These are phyloP conservation scores for Mesochorus sp. DNA, from an alignment of 2,888 invertebrate species.

Conservation along the genomic window DNA sequence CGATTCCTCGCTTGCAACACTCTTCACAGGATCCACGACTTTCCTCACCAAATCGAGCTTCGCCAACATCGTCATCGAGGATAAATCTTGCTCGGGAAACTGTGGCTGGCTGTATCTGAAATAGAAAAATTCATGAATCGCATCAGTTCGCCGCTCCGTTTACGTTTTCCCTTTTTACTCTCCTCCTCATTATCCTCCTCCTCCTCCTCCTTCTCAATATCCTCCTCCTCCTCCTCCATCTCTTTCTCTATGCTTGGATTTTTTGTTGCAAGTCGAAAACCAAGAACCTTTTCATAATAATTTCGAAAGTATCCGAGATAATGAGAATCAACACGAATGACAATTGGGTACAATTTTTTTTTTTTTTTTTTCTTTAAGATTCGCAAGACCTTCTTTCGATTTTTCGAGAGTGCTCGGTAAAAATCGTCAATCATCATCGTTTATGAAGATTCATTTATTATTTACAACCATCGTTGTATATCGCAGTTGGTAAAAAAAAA, in stretches of 20 bases:
- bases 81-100: slow-evolving; percentile 74
- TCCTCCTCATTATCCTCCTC: slow-evolving; percentile 14
- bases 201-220: not conserved
- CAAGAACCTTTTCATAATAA: not conserved
- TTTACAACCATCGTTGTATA: slow-evolving; percentile 45
- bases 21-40: slow-evolving; percentile 53
- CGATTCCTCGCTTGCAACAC: not conserved
- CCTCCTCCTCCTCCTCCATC: slow-evolving; percentile 33
- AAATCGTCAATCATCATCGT: not conserved
- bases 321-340: not conserved
- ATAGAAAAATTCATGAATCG: slow-evolving; percentile 76
- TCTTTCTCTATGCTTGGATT: slow-evolving; percentile 43
- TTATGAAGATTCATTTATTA: slow-evolving; percentile 43
- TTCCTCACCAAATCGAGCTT: slow-evolving; percentile 76
- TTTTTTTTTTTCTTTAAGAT: no score
- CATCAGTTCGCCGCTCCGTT: slow-evolving; percentile 70
- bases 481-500: slow-evolving; percentile 35
- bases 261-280: no score
- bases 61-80: slow-evolving; percentile 73
- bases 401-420: not conserved
- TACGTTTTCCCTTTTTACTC: slow-evolving; percentile 54
- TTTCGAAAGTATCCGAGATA: not conserved
- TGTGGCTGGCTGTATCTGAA: slow-evolving; percentile 76
- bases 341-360: no score
- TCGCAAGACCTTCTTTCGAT: no score